Evolutionary conservation across 1,140 invertebrate species (phyloP).

Genomic region (Nixonia krombeini): DNA sequence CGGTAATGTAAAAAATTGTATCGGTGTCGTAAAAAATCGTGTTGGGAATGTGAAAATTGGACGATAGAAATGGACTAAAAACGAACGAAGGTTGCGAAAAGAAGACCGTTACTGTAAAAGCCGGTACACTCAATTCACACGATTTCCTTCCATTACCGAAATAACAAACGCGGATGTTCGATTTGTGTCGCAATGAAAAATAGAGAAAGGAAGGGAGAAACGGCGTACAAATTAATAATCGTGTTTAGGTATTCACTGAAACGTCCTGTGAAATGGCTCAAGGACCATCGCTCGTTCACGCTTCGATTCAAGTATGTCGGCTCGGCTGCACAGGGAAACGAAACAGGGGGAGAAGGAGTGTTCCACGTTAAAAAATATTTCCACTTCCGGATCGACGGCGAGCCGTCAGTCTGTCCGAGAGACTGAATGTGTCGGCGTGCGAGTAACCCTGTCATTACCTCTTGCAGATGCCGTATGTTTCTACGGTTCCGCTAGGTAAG

Average conservation of each 20-base stretch:
- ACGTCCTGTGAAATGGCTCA: constrained; percentile 23
- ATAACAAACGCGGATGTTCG: too few relatives aligned
- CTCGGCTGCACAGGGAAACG: constrained; percentile 52
- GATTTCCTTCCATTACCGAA: too few relatives aligned
- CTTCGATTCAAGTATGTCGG: constrained; percentile 44
- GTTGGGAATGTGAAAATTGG: too few relatives aligned
- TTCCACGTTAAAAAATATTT: constrained; percentile 60
- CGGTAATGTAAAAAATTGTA: too few relatives aligned
- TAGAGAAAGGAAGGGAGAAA: too few relatives aligned
- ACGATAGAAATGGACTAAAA: too few relatives aligned
- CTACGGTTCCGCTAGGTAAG: constrained; percentile 53
- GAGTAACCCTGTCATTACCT: constrained; percentile 65
- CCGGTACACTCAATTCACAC: too few relatives aligned
- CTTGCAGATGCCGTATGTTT: constrained; percentile 61
- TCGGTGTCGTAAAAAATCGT: too few relatives aligned
- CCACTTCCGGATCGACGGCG: constrained; percentile 64
- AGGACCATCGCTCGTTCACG: constrained; percentile 48
- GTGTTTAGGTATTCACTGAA: constrained; percentile 26
- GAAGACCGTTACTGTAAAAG: too few relatives aligned
- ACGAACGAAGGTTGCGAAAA: too few relatives aligned
- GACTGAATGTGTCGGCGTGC: constrained; percentile 46
- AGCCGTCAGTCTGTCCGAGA: constrained; percentile 46
- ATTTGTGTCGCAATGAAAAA: too few relatives aligned
- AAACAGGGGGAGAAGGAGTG: constrained; percentile 45
- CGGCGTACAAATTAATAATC: too few relatives aligned